Percentiles rank a stretch among this genome's conserved stretches.
These are phyloP conservation scores for Chorisops tibialis DNA, from an alignment of 2,888 invertebrate species.

Conservation along the genomic window DNA sequence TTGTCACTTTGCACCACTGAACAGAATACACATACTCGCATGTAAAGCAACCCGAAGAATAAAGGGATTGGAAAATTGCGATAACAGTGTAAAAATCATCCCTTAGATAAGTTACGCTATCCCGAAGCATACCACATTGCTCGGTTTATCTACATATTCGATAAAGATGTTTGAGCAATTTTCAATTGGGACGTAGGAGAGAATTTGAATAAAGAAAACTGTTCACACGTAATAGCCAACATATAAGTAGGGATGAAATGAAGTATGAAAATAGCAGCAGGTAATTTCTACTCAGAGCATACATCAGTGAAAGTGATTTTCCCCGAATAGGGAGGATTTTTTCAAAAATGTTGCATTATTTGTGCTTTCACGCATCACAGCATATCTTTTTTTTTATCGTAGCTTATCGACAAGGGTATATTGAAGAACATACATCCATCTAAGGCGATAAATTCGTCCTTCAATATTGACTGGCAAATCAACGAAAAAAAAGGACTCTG, in stretches of 20 bases:
- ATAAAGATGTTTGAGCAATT: constrained; percentile 24
- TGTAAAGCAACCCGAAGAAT: constrained; percentile 25
- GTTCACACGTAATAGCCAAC: neutral
- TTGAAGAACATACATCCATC: neutral
- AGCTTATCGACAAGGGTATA: constrained; percentile 4
- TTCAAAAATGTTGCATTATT: constrained; percentile 20
- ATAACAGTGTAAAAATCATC: constrained; percentile 28
- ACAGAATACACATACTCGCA: constrained; percentile 26
- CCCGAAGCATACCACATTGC: neutral
- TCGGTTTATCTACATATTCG: neutral
- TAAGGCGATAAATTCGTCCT: neutral
- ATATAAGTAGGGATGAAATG: constrained; percentile 23
- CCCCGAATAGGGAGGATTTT: neutral
- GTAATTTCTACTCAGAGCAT: constrained; percentile 20
- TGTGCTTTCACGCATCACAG: constrained; percentile 25
- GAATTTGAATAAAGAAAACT: constrained; percentile 18
- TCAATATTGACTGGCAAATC: constrained; percentile 10
- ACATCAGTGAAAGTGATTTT: constrained; percentile 9
- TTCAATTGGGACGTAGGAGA: neutral
- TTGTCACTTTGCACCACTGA: constrained; percentile 25
- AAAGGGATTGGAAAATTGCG: constrained; percentile 28
- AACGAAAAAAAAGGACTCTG: constrained; percentile 12
- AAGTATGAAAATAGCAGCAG: constrained; percentile 27
- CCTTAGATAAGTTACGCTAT: constrained; percentile 25
- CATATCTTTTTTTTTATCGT: neutral